Percentiles rank a stretch among this genome's conserved stretches.
These are phyloP conservation scores for Sphaerophoria rueppellii DNA, from an alignment of 2,888 invertebrate genomes.

Conservation along the genomic window DNA sequence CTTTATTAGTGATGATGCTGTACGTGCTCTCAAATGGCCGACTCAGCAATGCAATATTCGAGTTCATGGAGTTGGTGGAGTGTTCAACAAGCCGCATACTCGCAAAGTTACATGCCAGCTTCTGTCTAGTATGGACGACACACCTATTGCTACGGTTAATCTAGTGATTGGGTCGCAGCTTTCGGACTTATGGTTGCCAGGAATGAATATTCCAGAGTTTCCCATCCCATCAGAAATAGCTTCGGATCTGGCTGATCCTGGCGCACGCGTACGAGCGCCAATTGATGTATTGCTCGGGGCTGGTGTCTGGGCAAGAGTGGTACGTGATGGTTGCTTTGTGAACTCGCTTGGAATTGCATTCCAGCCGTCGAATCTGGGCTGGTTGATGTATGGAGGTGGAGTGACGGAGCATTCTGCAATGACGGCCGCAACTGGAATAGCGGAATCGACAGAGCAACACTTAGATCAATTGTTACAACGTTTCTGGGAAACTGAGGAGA, in stretches of 20 bases:
- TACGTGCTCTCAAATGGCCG: too few species aligned
- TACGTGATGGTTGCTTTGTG: background rate
- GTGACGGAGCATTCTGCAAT: too few species aligned
- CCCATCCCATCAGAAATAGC: background rate
- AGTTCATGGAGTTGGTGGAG: too few species aligned
- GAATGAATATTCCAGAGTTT: too few species aligned
- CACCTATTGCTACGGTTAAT: background rate
- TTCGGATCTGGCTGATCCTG: background rate
- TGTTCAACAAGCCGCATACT: too few species aligned
- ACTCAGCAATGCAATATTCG: too few species aligned
- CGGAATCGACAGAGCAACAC: too few species aligned
- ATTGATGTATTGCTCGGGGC: background rate
- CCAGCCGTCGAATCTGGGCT: too few species aligned
- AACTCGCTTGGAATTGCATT: background rate
- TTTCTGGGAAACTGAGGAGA: slow-evolving; percentile 1
- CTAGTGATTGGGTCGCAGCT: background rate
- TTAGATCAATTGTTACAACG: background rate
- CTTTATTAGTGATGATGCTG: too few species aligned
- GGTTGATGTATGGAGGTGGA: too few species aligned
- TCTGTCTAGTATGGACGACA: background rate
- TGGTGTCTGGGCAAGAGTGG: background rate
- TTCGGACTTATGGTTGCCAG: background rate
- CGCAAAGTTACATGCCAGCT: background rate
- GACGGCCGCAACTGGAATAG: too few species aligned
- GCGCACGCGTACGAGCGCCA: background rate